phyloP scores from a whole-genome alignment of 2,113 vertebrate genomes.

The Coturnix japonica region DNA sequence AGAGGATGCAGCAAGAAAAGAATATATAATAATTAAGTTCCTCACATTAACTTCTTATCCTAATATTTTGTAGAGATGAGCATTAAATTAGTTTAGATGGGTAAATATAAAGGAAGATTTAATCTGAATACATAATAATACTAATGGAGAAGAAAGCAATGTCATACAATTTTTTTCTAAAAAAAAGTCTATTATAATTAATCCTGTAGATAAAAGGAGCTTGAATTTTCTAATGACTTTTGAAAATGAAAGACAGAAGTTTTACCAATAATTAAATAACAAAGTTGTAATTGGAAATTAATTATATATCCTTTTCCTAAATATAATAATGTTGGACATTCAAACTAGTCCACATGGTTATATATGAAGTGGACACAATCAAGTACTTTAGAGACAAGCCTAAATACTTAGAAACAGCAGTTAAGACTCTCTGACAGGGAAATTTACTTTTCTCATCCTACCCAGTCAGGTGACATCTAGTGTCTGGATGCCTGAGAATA shows the following conservation, averaged over 20 bases:
- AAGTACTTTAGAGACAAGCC: neutral
- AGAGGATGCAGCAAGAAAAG: neutral
- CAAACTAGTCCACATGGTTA: neutral
- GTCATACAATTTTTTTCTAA: neutral
- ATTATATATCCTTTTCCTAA: neutral
- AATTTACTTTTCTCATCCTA: neutral
- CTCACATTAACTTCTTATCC: neutral
- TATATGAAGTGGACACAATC: neutral
- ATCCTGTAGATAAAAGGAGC: neutral
- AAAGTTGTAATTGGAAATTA: neutral
- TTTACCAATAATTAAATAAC: conserved; percentile 17
- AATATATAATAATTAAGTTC: neutral
- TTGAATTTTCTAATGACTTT: neutral
- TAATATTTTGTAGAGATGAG: neutral
- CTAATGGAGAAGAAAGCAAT: neutral
- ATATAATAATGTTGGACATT: neutral
- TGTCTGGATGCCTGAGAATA: neutral
- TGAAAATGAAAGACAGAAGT: neutral
- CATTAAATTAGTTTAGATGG: neutral
- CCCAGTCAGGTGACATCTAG: neutral
- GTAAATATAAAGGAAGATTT: conserved; percentile 11
- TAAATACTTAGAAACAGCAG: neutral
- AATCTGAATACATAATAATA: neutral
- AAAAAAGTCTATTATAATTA: neutral
- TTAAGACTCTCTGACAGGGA: neutral